Percentiles rank a stretch among this genome's conserved stretches.
phyloP scores from a whole-genome alignment of 2,888 invertebrate genomes.

The Megaustenia siamemsis region DNA sequence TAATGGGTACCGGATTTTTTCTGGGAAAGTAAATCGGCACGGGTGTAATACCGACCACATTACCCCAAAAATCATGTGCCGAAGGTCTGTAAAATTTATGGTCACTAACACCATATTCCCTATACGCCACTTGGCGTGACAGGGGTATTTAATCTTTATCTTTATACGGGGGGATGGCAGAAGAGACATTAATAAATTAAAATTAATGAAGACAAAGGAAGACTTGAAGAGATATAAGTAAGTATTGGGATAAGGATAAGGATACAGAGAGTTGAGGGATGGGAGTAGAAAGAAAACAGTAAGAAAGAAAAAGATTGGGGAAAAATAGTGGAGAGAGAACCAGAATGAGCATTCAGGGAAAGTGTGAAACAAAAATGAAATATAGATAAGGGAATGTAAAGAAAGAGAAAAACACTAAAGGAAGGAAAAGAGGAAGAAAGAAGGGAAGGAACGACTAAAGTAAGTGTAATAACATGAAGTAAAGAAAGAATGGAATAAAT shows the following conservation, averaged over 20 bases:
- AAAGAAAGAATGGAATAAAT: neutral
- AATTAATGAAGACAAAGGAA: neutral
- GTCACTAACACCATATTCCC: too few species aligned
- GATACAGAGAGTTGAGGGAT: neutral
- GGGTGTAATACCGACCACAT: too few species aligned
- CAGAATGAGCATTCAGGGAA: slow-evolving; percentile 26
- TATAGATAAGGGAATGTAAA: neutral
- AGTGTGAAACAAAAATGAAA: neutral
- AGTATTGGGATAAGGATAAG: neutral
- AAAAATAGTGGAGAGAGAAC: slow-evolving; percentile 34
- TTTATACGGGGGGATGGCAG: slow-evolving; percentile 19
- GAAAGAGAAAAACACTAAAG: neutral
- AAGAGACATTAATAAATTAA: neutral
- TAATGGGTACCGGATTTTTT: too few species aligned
- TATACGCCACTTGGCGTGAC: too few species aligned
- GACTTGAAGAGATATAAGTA: neutral
- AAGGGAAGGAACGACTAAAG: neutral
- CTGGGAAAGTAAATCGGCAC: too few species aligned
- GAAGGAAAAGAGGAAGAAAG: neutral
- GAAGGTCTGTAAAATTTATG: too few species aligned
- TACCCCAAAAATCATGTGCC: too few species aligned
- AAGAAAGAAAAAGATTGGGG: slow-evolving; percentile 32
- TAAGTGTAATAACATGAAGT: neutral
- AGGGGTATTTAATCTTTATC: too few species aligned
- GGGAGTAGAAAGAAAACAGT: neutral